Evolutionary conservation across 1,140 invertebrate species (phyloP), one percentile per base, ranked within the genome.

Genomic region (Aethina tumida): DNA sequence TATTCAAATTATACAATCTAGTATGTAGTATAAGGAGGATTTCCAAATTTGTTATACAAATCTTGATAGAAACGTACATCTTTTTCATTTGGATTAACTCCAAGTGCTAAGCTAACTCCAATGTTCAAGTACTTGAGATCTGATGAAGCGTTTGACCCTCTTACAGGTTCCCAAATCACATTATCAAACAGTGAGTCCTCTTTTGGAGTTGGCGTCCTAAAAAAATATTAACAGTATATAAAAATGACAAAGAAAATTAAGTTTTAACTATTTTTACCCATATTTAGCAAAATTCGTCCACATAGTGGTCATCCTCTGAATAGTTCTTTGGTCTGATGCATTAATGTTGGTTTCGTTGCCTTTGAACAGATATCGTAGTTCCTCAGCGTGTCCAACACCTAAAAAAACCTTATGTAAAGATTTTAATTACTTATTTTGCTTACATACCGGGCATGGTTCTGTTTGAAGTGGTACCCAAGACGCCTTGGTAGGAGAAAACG

Each of bases 231-330:
- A 2, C 5, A 27, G 13, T 5, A 14, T 5, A 9, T 20, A 16
- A 10, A 32, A 12, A 3, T 5, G 12, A 4, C n/a, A 10, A 10
- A 39, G 8, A 31, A 4, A 6, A 28, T 18, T 6, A 5, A 17
- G 21, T 18, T 8, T 9, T 9, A 6, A 28, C 36, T 15, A 10
- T 41, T 12, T 28, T 42, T 45, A 51, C 49, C 37, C 35, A 34
- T 35, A 43, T 45, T 52, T 52, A 1, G 41, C 41, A 38, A 52
- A 52, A 33, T 52, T 49, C 2, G 40, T 52, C 49, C 52, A 54
- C 21, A 54, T 24, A 17, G 31, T 39, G 14, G 52, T 14, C n/a
- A 54, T 10, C 21, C 38, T 24, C n/a, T 9, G 28, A 18, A 43
- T 32, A 2, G 39, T 41, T 10, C 31, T 18, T 12, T 36, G 10